Evolutionary conservation across 1,140 invertebrate genomes (phyloP).

Genomic region (Euborellia annulipes): DNA sequence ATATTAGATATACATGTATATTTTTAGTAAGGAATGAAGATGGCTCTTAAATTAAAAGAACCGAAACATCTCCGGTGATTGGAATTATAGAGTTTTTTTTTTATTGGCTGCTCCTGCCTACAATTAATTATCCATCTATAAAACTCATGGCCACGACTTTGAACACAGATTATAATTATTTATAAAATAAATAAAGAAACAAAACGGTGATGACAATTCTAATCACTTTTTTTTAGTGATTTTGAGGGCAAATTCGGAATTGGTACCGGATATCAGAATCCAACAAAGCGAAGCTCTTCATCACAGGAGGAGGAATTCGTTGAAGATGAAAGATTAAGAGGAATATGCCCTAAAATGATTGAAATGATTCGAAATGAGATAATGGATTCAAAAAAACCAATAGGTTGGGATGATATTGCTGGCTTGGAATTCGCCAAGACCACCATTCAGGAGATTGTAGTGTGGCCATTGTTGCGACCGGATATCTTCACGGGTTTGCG

Average conservation of each 20-base stretch:
- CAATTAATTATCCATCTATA: too few relatives aligned
- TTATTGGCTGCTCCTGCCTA: too few relatives aligned
- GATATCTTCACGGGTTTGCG: slow-evolving; percentile 88
- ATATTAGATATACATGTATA: too few relatives aligned
- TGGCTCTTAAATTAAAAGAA: too few relatives aligned
- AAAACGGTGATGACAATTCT: too few relatives aligned
- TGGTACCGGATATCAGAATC: slow-evolving; percentile 1
- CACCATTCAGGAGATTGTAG: slow-evolving; percentile 79
- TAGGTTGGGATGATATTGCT: slow-evolving; percentile 85
- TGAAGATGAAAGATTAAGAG: slow-evolving; percentile 53
- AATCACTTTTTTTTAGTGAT: slow-evolving; percentile 8
- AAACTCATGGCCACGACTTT: too few relatives aligned
- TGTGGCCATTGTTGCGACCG: slow-evolving; percentile 81
- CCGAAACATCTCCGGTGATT: too few relatives aligned
- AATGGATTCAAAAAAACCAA: slow-evolving; percentile 59
- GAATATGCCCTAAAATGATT: slow-evolving; percentile 82
- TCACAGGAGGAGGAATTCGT: slow-evolving; percentile 18
- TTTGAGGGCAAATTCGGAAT: slow-evolving; percentile 5
- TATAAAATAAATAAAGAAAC: too few relatives aligned
- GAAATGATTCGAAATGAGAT: slow-evolving; percentile 87
- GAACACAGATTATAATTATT: too few relatives aligned
- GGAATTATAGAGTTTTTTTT: too few relatives aligned
- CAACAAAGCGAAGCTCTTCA: slow-evolving; percentile 2
- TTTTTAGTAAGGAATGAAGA: too few relatives aligned
- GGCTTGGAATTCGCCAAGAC: slow-evolving; percentile 82